phyloP scores from a whole-genome alignment of 2,113 vertebrate genomes.

The Colius striatus region DNA sequence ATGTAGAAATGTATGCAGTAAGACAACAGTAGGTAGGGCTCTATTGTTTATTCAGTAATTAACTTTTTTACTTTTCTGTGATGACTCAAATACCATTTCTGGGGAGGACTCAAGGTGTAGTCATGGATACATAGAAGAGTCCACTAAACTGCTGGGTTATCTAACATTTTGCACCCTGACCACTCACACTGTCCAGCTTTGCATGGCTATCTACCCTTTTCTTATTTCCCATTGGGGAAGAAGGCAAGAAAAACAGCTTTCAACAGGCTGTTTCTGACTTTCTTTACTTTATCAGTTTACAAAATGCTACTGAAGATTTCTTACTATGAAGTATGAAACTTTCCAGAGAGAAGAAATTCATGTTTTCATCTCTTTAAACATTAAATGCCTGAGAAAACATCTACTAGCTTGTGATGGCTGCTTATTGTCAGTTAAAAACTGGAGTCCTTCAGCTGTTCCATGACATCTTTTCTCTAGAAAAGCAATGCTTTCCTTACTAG shows the following conservation, averaged over 20 bases:
- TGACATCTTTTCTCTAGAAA: background rate
- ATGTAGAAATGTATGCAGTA: background rate
- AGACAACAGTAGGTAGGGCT: constrained; percentile 30
- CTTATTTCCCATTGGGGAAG: background rate
- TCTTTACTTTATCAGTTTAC: background rate
- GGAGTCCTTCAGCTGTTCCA: background rate
- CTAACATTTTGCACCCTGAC: background rate
- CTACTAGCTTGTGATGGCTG: background rate
- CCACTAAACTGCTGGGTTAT: background rate
- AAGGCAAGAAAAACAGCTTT: background rate
- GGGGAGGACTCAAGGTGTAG: background rate
- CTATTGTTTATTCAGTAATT: constrained; percentile 1
- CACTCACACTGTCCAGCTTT: background rate
- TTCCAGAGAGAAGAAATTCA: background rate
- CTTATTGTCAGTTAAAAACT: background rate
- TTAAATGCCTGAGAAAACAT: background rate
- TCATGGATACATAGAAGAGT: background rate
- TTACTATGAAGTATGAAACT: background rate
- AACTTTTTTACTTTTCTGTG: background rate
- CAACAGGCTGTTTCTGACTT: background rate
- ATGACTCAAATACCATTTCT: background rate
- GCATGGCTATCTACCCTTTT: background rate
- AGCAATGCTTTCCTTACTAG: background rate
- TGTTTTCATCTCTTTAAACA: background rate
- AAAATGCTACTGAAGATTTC: background rate